Conservation (phyloP, 2,797 vertebrate genomes). For the Erethizon dorsatum region DNA sequence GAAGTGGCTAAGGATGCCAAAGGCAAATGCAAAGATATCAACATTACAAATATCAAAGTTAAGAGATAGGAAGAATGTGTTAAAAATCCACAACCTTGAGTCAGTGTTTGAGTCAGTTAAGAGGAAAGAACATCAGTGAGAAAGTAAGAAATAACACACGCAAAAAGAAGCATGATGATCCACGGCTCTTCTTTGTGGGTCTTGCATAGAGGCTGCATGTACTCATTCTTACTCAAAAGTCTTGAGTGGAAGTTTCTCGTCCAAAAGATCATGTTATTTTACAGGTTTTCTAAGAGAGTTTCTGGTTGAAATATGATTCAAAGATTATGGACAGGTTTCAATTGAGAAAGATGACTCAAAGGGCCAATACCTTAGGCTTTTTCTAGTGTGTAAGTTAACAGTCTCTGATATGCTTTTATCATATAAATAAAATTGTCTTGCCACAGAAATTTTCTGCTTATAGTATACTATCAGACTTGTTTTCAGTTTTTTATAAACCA, state of each 20-base stretch:
- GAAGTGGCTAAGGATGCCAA: neutral
- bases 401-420: neutral
- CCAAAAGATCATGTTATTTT: neutral
- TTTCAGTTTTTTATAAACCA: neutral
- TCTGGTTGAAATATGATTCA: slow-evolving; percentile 37
- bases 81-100: neutral
- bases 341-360: slow-evolving; percentile 46
- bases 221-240: neutral
- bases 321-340: neutral
- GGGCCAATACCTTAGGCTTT: neutral
- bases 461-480: neutral
- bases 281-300: neutral
- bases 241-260: slow-evolving; percentile 30
- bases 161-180: neutral
- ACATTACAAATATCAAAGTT: slow-evolving; percentile 6
- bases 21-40: neutral
- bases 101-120: neutral
- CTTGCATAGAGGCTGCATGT: neutral
- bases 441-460: slow-evolving; percentile 7
- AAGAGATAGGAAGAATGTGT: slow-evolving; percentile 19
- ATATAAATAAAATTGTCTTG: neutral
- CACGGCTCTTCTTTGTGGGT: neutral
- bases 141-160: neutral
- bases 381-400: neutral
- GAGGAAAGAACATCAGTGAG: slow-evolving; percentile 20